Evolutionary conservation across 2,113 vertebrate species (phyloP).

Genomic region (Acrocephalus arundinaceus): DNA sequence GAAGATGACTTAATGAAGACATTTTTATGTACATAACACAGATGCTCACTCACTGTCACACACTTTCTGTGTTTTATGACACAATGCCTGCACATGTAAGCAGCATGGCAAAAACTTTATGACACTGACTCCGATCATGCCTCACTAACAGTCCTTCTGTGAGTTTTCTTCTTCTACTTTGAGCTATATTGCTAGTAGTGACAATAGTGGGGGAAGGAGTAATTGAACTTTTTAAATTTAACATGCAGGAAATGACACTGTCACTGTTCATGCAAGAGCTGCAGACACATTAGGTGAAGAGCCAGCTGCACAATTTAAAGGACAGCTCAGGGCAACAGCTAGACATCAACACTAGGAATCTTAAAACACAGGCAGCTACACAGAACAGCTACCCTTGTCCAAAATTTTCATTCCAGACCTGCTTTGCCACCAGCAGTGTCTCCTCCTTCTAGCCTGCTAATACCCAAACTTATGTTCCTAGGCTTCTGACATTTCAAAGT

Average conservation of each 20-base stretch:
- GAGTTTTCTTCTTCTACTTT: neutral
- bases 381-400: neutral
- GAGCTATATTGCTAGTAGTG: neutral
- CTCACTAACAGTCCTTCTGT: neutral
- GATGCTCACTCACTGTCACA: neutral
- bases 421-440: neutral
- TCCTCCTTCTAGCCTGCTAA: neutral
- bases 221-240: neutral
- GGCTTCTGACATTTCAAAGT: neutral
- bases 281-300: neutral
- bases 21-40: neutral
- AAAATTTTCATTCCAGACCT: neutral
- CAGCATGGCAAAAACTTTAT: neutral
- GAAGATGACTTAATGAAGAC: neutral
- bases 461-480: neutral
- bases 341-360: neutral
- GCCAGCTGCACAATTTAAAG: neutral
- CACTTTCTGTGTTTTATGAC: neutral
- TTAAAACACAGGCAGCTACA: neutral
- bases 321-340: neutral
- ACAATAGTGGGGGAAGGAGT: neutral
- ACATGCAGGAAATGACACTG: neutral
- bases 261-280: neutral
- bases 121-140: too few species aligned
- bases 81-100: neutral